Evolutionary conservation across 2,797 vertebrate species (phyloP), one percentile per base, ranked within the genome.

Genomic region (Periophthalmus magnuspinnatus): DNA sequence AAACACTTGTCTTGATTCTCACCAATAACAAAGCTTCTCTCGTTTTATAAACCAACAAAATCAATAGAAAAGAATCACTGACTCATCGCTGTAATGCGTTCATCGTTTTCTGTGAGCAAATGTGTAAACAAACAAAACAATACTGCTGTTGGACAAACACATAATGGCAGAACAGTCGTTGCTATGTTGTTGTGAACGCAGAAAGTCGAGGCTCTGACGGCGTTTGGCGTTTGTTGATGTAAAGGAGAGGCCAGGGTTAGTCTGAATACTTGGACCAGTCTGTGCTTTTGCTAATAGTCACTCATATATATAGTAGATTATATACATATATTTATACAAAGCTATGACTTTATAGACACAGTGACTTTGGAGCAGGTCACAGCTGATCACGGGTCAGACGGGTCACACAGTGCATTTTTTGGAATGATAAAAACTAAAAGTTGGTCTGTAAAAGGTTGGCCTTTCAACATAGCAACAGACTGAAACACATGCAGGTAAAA

Each of bases 81-180:
- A 16, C 41, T 86, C 79, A 79, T 85, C 59, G 56, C 69, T 71
- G 71, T 86, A 10, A 87, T 79, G 79, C 74, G 83, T 74, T 83
- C 62, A 69, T 58, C 69, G 38, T 65, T 80, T 86, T 89, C 67
- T 81, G 67, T 85, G 69, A 85, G 86, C 88, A 55, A 50, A 55
- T 55, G 21, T 55, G 52, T 22, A 52, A 52, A 55, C 22, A 52
- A 55, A 54, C n/a, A 55, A 55, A 78, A 92, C 89, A 93, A 94
- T 93, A 94, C 93, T 94, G 91, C 86, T 82, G 80, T 85, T 85
- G 84, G 80, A 87, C 76, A 76, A 83, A 85, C 71, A 88, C 71
- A 84, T 76, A 78, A 70, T 68, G 89, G 84, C 85, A 89, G 86
- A 82, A 91, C 88, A 92, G 88, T 86, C 62, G 76, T 81, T 84